Conservation (phyloP, 2,888 invertebrate genomes). For the Uloborus plumipes region DNA sequence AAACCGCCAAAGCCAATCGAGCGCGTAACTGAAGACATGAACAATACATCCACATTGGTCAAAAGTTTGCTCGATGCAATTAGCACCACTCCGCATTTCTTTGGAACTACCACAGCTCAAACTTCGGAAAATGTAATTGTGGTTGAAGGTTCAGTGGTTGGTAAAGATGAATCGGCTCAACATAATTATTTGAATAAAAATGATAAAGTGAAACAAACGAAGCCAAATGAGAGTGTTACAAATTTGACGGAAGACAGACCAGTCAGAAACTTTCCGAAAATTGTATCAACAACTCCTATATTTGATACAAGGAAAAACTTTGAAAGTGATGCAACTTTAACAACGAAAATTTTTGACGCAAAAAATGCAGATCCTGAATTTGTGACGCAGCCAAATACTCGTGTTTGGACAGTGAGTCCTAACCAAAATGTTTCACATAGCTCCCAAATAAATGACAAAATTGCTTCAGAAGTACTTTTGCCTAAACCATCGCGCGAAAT, state of each 20-base stretch:
- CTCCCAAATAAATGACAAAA: no score
- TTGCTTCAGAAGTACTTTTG: background rate
- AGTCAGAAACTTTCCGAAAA: slow-evolving; percentile 12
- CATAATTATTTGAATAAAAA: slow-evolving; percentile 24
- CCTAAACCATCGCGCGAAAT: background rate
- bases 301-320: slow-evolving; percentile 5
- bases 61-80: background rate
- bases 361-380: background rate
- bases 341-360: slow-evolving; percentile 4
- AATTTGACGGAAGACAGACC: background rate
- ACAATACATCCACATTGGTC: background rate
- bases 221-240: slow-evolving; percentile 6
- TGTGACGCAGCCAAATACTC: background rate
- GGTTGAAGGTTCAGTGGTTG: slow-evolving; percentile 21
- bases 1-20: slow-evolving; percentile 7
- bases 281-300: slow-evolving; percentile 8
- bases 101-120: slow-evolving; percentile 18
- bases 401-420: background rate
- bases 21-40: background rate
- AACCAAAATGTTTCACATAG: background rate
- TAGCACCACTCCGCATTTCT: background rate
- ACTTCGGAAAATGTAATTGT: slow-evolving; percentile 53
- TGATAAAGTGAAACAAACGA: slow-evolving; percentile 25
- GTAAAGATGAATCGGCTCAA: slow-evolving; percentile 32
- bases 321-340: background rate